Evolutionary conservation across 2,888 invertebrate genomes (phyloP).

Genomic region (Caenorhabditis afra): DNA sequence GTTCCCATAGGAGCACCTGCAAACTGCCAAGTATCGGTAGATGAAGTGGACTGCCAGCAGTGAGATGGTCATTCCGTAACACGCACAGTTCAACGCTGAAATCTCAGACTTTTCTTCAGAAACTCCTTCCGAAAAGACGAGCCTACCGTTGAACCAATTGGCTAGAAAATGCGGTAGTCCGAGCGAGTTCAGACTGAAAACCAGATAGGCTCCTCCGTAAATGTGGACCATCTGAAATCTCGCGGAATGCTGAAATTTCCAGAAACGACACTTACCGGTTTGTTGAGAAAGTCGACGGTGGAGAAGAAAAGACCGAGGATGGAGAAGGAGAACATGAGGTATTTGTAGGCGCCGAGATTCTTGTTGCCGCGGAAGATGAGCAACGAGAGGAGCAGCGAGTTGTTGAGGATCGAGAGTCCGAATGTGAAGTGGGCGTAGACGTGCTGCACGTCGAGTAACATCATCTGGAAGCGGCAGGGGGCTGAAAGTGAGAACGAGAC

Average conservation of each 20-base stretch:
- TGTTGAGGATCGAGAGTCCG: slow-evolving; percentile 34
- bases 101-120: neutral
- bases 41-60: slow-evolving; percentile 53
- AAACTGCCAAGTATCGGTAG: slow-evolving; percentile 52
- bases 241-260: neutral
- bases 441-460: slow-evolving; percentile 46
- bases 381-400: slow-evolving; percentile 33
- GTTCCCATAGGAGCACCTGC: slow-evolving; percentile 18
- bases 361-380: slow-evolving; percentile 33
- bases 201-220: slow-evolving; percentile 44
- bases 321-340: slow-evolving; percentile 53
- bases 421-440: slow-evolving; percentile 45
- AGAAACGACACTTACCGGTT: slow-evolving; percentile 44
- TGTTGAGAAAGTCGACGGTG: slow-evolving; percentile 44
- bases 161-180: slow-evolving; percentile 48
- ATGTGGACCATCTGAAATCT: slow-evolving; percentile 52
- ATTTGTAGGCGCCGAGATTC: slow-evolving; percentile 48
- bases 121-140: no score
- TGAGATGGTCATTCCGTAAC: slow-evolving; percentile 57
- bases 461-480: slow-evolving; percentile 51
- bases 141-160: slow-evolving; percentile 50
- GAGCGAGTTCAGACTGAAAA: slow-evolving; percentile 43
- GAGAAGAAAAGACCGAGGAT: slow-evolving; percentile 46
- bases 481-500: neutral
- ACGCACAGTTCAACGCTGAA: slow-evolving; percentile 54